These are phyloP conservation scores for Hoplodrina blanda DNA, from an alignment of 2,888 invertebrate genomes.

Conservation along the genomic window DNA sequence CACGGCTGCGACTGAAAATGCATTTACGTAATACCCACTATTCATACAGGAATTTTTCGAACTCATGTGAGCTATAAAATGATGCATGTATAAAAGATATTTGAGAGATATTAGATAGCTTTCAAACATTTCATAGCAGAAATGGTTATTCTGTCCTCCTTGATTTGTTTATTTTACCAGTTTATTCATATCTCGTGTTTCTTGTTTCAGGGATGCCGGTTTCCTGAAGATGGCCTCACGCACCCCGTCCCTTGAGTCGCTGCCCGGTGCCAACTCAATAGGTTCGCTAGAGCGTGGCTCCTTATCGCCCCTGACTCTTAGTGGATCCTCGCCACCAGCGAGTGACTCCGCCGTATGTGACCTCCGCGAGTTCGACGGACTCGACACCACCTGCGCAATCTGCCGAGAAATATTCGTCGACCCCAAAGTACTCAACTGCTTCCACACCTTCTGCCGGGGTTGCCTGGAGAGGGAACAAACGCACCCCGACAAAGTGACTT, in stretches of 20 bases:
- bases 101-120: constrained; percentile 34
- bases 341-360: constrained; percentile 96
- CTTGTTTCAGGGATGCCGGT: constrained; percentile 95
- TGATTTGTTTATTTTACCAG: constrained; percentile 15
- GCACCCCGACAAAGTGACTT: constrained; percentile 93
- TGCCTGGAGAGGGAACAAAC: constrained; percentile 94
- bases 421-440: constrained; percentile 94
- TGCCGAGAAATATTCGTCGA: constrained; percentile 94
- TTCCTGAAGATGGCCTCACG: constrained; percentile 98
- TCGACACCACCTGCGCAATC: constrained; percentile 92
- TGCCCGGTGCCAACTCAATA: constrained; percentile 97
- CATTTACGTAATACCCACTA: constrained; percentile 69
- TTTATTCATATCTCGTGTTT: constrained; percentile 68
- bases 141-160: constrained; percentile 6
- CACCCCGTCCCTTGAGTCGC: constrained; percentile 98
- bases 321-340: constrained; percentile 96
- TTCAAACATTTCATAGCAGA: constrained; percentile 26
- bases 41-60: constrained; percentile 60
- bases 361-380: constrained; percentile 91
- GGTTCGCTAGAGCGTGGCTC: constrained; percentile 96
- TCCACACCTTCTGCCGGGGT: constrained; percentile 95
- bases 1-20: constrained; percentile 71
- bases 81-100: constrained; percentile 35
- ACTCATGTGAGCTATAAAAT: constrained; percentile 34
- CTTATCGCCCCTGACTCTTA: constrained; percentile 95